These are phyloP conservation scores for Sipunculus nudus DNA, from an alignment of 2,888 invertebrate genomes.

Conservation along the genomic window DNA sequence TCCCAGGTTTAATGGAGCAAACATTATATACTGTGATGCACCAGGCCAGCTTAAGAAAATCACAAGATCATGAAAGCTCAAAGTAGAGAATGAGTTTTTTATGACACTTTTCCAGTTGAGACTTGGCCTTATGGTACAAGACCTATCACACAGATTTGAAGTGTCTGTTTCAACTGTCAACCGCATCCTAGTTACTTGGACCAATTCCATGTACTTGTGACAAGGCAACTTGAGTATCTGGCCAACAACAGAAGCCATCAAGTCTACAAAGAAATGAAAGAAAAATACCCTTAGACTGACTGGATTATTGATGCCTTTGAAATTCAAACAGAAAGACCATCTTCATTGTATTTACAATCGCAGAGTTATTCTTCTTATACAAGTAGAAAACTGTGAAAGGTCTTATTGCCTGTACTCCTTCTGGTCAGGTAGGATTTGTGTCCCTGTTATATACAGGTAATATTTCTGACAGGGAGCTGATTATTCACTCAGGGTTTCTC, in stretches of 20 bases:
- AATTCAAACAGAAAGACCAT: conserved; percentile 5
- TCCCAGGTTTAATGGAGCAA: conserved; percentile 5
- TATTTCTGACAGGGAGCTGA: conserved; percentile 18
- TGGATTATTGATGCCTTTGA: conserved; percentile 20
- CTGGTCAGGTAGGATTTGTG: conserved; percentile 16
- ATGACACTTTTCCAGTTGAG: not conserved
- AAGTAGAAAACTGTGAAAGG: conserved; percentile 17
- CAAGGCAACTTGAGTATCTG: conserved; percentile 5
- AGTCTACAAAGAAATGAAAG: conserved; percentile 4
- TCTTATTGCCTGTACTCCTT: conserved; percentile 13
- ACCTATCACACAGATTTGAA: conserved; percentile 6
- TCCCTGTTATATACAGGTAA: conserved; percentile 21
- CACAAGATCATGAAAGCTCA: too few relatives aligned
- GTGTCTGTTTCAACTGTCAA: conserved; percentile 1
- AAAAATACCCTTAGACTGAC: conserved; percentile 12
- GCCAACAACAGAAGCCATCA: conserved; percentile 4
- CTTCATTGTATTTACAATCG: conserved; percentile 2
- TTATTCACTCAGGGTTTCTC: conserved; percentile 7
- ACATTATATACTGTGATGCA: conserved; percentile 13
- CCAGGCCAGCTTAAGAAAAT: too few relatives aligned
- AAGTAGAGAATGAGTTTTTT: conserved; percentile 5
- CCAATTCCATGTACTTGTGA: conserved; percentile 8
- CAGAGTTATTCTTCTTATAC: conserved; percentile 10
- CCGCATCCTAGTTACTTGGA: conserved; percentile 1
- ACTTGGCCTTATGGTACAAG: conserved; percentile 1